Conservation (phyloP, 2,797 vertebrate species). For the Diplodus puntazzo region DNA sequence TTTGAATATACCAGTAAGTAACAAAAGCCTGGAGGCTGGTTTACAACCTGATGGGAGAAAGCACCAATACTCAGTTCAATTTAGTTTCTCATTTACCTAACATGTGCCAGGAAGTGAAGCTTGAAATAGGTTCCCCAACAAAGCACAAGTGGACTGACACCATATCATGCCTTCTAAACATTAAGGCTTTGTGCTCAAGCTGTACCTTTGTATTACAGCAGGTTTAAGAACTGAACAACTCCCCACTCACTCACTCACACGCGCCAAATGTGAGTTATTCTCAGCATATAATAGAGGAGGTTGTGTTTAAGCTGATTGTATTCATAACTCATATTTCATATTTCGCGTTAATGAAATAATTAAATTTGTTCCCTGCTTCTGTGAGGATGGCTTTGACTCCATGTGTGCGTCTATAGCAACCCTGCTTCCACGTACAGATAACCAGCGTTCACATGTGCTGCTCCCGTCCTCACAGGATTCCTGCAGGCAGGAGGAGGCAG, state of each 20-base stretch:
- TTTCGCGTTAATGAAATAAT: conserved; percentile 47
- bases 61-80: conserved; percentile 61
- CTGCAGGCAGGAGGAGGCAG: conserved; percentile 67
- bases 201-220: conserved; percentile 33
- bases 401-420: conserved; percentile 33
- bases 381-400: conserved; percentile 47
- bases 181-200: conserved; percentile 51
- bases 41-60: conserved; percentile 60
- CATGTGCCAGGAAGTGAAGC: conserved; percentile 77
- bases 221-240: conserved; percentile 43
- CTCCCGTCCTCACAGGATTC: conserved; percentile 69
- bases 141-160: conserved; percentile 59
- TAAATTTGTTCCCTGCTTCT: conserved; percentile 49
- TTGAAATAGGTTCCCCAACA: conserved; percentile 78
- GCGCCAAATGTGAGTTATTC: not conserved
- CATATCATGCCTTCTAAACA: conserved; percentile 59
- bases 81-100: conserved; percentile 76
- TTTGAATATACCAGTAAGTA: conserved; percentile 33
- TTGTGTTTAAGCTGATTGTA: conserved; percentile 44
- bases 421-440: conserved; percentile 35
- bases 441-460: conserved; percentile 38
- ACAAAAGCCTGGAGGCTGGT: conserved; percentile 32
- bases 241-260: conserved; percentile 1
- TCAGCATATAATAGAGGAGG: conserved; percentile 51
- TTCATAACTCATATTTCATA: too few species aligned